Conservation (phyloP, 1,140 invertebrate genomes). For the Sycophila sp. region DNA sequence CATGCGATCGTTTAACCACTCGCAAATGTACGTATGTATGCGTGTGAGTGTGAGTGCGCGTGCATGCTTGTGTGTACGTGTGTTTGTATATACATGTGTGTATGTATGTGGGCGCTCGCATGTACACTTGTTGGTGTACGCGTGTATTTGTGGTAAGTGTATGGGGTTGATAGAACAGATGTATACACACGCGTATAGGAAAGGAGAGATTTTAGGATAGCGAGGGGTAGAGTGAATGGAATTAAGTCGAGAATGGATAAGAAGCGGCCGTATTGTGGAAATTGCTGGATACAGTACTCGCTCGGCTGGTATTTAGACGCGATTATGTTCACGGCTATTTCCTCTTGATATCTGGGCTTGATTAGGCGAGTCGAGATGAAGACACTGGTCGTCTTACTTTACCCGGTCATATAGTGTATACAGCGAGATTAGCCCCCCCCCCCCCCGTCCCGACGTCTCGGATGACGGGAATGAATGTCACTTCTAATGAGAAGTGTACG, state of each 20-base stretch:
- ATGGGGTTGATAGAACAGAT: neutral
- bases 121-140: neutral
- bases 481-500: too few species aligned
- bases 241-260: slow-evolving; percentile 23
- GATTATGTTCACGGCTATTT: neutral
- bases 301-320: neutral
- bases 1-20: too few species aligned
- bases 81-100: neutral
- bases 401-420: too few species aligned
- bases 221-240: neutral
- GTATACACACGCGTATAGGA: neutral
- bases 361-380: neutral
- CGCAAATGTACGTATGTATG: neutral
- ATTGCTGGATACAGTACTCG: too few species aligned
- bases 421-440: too few species aligned
- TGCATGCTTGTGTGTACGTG: neutral
- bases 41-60: neutral
- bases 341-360: neutral
- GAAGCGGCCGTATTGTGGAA: neutral
- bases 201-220: slow-evolving; percentile 17
- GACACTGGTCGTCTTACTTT: too few species aligned
- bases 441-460: too few species aligned
- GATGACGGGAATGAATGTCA: too few species aligned
- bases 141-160: too few species aligned
- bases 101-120: neutral